Percentiles rank a stretch among this genome's conserved stretches.
Conservation (phyloP, 2,888 invertebrate species). For the Meteorus colon region DNA sequence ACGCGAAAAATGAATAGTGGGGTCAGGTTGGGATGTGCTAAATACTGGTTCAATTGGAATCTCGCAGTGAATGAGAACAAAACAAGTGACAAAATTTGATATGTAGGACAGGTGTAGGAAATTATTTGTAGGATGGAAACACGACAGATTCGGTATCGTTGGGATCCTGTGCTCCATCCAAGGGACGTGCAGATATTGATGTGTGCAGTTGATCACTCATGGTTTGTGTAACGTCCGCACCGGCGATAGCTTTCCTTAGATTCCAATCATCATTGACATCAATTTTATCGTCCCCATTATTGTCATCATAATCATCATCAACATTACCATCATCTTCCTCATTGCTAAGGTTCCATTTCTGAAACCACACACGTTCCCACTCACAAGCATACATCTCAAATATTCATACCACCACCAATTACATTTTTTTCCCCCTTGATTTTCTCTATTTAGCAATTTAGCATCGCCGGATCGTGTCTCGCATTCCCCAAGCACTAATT, state of each 20-base stretch:
- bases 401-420: not conserved
- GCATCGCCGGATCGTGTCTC: slow-evolving; percentile 18
- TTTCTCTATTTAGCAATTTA: slow-evolving; percentile 9
- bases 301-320: slow-evolving; percentile 45
- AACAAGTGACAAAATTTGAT: slow-evolving; percentile 13
- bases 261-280: slow-evolving; percentile 27
- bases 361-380: slow-evolving; percentile 52
- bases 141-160: slow-evolving; percentile 59
- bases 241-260: slow-evolving; percentile 34
- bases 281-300: slow-evolving; percentile 40
- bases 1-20: not conserved
- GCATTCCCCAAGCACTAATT: slow-evolving; percentile 38
- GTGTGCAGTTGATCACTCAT: slow-evolving; percentile 34
- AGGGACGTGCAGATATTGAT: slow-evolving; percentile 46
- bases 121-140: slow-evolving; percentile 60
- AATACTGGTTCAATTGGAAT: too few relatives aligned
- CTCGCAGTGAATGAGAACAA: slow-evolving; percentile 6
- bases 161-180: slow-evolving; percentile 55
- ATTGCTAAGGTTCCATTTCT: slow-evolving; percentile 48
- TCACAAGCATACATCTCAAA: slow-evolving; percentile 14
- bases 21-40: too few relatives aligned
- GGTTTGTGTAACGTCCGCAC: slow-evolving; percentile 43
- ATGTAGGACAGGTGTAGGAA: slow-evolving; percentile 24
- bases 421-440: not conserved
- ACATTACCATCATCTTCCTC: slow-evolving; percentile 43